phyloP scores from a whole-genome alignment of 1,140 invertebrate species.

The Scylla paramamosain region DNA sequence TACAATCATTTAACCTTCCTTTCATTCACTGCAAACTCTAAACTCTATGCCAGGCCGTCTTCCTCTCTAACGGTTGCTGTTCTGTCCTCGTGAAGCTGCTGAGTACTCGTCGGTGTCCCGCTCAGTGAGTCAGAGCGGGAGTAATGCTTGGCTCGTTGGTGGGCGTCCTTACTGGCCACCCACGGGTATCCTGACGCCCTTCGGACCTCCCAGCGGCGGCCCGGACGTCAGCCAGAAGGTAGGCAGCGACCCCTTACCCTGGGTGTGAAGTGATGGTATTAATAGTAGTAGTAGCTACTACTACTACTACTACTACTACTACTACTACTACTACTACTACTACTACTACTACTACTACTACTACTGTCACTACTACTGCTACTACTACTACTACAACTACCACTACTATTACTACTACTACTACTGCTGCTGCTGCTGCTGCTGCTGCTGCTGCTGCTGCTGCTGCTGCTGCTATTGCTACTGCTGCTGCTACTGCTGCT shows the following conservation, averaged over 20 bases:
- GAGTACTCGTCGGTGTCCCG: background rate
- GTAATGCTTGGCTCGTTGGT: background rate
- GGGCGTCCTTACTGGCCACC: background rate
- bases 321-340: background rate
- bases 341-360: background rate
- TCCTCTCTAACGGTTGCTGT: no score
- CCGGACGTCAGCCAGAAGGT: slow-evolving; percentile 53
- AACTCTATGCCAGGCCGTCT: no score
- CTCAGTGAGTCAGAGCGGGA: background rate
- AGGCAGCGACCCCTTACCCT: slow-evolving; percentile 56
- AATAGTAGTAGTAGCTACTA: background rate
- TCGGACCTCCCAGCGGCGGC: background rate
- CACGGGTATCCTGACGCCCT: slow-evolving; percentile 41
- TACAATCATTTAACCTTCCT: no score
- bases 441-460: no score
- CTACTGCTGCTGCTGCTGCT: background rate
- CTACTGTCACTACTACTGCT: background rate
- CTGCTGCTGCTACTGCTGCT: no score
- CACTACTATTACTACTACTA: background rate
- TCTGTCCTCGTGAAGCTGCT: background rate
- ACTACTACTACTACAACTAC: background rate
- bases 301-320: slow-evolving; percentile 14
- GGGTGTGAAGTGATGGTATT: background rate
- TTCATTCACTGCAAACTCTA: no score
- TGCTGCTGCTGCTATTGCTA: no score